phyloP scores from a whole-genome alignment of 2,797 vertebrate genomes.

The Pipistrellus nathusii region DNA sequence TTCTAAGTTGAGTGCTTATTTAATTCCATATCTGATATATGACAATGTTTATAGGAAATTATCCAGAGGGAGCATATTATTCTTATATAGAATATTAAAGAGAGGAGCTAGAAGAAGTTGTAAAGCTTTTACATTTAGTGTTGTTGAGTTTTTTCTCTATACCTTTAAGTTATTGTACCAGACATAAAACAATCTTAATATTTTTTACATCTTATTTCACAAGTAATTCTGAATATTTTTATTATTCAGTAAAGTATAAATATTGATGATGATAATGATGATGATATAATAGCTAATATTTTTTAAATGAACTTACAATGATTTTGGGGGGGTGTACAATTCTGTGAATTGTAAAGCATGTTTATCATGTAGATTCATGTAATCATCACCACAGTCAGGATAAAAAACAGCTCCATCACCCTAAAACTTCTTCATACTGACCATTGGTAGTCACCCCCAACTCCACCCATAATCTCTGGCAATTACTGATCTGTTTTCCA shows the following conservation, averaged over 20 bases:
- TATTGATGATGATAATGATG: constrained; percentile 66
- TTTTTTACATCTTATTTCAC: constrained; percentile 73
- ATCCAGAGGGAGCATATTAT: constrained; percentile 67
- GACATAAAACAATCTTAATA: constrained; percentile 63
- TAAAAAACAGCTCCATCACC: constrained; percentile 61
- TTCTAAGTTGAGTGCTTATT: constrained; percentile 73
- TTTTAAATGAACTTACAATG: constrained; percentile 70
- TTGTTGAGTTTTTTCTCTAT: constrained; percentile 66
- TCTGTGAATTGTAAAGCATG: constrained; percentile 64
- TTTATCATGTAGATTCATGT: constrained; percentile 68
- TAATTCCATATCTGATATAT: constrained; percentile 74
- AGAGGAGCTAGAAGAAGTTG: constrained; percentile 68
- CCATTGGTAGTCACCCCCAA: constrained; percentile 36
- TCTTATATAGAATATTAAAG: constrained; percentile 69
- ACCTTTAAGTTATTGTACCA: constrained; percentile 69
- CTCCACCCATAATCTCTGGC: constrained; percentile 35
- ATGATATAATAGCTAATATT: constrained; percentile 67
- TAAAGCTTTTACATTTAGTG: constrained; percentile 72
- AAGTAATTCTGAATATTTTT: constrained; percentile 70
- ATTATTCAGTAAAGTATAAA: constrained; percentile 64
- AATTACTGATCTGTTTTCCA: constrained; percentile 66
- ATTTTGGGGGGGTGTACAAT: constrained; percentile 33
- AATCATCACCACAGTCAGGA: constrained; percentile 57
- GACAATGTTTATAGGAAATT: constrained; percentile 75
- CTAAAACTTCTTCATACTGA: constrained; percentile 61